phyloP scores from a whole-genome alignment of 2,113 vertebrate species.

The Todiramphus chloris region DNA sequence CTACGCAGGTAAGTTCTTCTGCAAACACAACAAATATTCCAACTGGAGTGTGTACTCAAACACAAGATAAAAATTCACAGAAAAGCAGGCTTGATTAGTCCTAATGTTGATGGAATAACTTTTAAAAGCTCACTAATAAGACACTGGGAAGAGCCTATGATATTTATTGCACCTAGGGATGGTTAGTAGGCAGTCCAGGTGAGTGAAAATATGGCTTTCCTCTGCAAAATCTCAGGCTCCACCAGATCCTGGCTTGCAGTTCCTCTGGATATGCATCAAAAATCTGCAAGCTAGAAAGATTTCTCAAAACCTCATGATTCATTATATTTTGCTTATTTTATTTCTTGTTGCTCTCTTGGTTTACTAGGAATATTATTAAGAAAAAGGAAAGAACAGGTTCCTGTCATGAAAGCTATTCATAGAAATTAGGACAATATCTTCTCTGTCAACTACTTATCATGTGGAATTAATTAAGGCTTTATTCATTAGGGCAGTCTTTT shows the following conservation, averaged over 20 bases:
- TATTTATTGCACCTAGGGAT: background rate
- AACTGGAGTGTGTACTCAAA: background rate
- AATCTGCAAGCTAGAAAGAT: background rate
- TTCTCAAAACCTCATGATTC: background rate
- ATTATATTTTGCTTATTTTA: background rate
- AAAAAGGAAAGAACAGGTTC: background rate
- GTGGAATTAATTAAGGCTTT: constrained; percentile 29
- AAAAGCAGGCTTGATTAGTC: background rate
- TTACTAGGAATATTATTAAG: background rate
- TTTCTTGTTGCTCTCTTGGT: background rate
- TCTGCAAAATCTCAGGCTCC: background rate
- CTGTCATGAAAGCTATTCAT: background rate
- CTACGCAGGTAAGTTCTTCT: background rate
- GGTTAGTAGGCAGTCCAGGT: background rate
- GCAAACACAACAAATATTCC: background rate
- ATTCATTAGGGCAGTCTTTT: background rate
- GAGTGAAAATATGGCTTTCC: background rate
- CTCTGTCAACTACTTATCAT: background rate
- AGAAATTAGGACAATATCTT: constrained; percentile 14
- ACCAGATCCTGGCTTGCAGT: background rate
- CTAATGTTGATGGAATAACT: background rate
- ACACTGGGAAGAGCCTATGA: background rate
- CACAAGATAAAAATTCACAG: background rate
- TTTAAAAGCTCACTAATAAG: background rate
- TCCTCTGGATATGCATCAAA: background rate